Conservation (phyloP, 1,140 invertebrate species). For the Drosophila ambigua region DNA sequence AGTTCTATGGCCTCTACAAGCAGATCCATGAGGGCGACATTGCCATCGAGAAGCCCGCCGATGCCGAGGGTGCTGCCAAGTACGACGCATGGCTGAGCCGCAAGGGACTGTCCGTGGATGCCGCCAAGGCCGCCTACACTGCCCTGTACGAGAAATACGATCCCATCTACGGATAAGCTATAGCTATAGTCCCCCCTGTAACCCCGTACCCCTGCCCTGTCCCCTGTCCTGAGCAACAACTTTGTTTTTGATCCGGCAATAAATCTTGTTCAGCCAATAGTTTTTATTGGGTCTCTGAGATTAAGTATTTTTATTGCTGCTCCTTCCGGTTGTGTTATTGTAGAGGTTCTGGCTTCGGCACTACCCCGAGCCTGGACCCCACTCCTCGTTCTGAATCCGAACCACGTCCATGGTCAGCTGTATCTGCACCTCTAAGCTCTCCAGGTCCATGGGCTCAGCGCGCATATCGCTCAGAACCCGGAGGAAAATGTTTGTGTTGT, state of each 20-base stretch:
- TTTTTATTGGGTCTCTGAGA: background rate
- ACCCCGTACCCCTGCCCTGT: background rate
- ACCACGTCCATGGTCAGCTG: too few species aligned
- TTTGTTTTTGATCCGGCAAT: constrained; percentile 18
- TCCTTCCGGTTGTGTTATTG: too few species aligned
- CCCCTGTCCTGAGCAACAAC: constrained; percentile 14
- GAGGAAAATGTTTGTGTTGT: too few species aligned
- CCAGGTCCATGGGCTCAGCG: too few species aligned
- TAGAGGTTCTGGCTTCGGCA: too few species aligned
- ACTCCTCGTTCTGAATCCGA: too few species aligned
- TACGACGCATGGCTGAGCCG: constrained; percentile 96
- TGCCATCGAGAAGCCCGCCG: constrained; percentile 88
- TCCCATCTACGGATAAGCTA: constrained; percentile 68
- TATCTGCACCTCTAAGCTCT: too few species aligned
- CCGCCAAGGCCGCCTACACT: constrained; percentile 93
- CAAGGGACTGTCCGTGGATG: constrained; percentile 91
- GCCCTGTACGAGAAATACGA: constrained; percentile 89
- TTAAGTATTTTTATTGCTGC: background rate
- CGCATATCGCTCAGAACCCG: too few species aligned
- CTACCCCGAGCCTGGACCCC: too few species aligned
- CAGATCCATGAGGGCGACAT: constrained; percentile 92
- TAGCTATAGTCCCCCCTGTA: background rate
- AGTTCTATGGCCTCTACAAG: constrained; percentile 95
- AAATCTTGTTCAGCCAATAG: constrained; percentile 35
- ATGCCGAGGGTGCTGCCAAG: constrained; percentile 97